Percentiles rank a stretch among this genome's conserved stretches.
These are phyloP conservation scores for Pseudeuparius sepicola DNA, from an alignment of 2,888 invertebrate species.

Conservation along the genomic window DNA sequence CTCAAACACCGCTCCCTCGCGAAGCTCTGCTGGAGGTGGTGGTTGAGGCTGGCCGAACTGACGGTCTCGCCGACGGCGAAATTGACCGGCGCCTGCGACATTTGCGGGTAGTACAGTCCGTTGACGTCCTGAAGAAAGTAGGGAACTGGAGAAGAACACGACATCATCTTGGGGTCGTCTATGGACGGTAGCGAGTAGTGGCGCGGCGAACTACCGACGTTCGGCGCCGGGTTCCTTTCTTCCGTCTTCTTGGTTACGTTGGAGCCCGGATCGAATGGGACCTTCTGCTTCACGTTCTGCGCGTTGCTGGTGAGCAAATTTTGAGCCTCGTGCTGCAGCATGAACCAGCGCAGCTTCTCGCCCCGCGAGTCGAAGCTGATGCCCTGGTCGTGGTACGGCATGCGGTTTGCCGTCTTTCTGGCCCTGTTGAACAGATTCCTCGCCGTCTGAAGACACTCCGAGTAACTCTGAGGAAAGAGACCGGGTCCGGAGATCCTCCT, in stretches of 20 bases:
- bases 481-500: slow-evolving; percentile 61
- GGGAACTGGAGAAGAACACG: slow-evolving; percentile 37
- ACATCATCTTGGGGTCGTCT: slow-evolving; percentile 42
- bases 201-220: slow-evolving; percentile 47
- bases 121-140: slow-evolving; percentile 36
- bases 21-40: slow-evolving; percentile 28
- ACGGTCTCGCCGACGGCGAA: slow-evolving; percentile 61
- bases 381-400: slow-evolving; percentile 63
- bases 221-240: too few species aligned
- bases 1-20: slow-evolving; percentile 48
- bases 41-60: slow-evolving; percentile 32
- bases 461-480: slow-evolving; percentile 61
- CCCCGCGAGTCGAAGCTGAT: slow-evolving; percentile 59
- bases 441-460: slow-evolving; percentile 70
- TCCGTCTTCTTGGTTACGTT: too few species aligned
- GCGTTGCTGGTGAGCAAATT: slow-evolving; percentile 62
- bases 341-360: slow-evolving; percentile 74
- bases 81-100: slow-evolving; percentile 42
- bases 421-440: slow-evolving; percentile 67
- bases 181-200: slow-evolving; percentile 62
- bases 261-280: slow-evolving; percentile 57
- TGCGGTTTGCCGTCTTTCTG: slow-evolving; percentile 63
- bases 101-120: slow-evolving; percentile 34
- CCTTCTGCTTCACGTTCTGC: slow-evolving; percentile 64
- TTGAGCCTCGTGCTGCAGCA: slow-evolving; percentile 80